A percentile compares a stretch with the other conserved stretches of the same genome.
These are phyloP conservation scores for Stegastes partitus DNA, from an alignment of 2,113 vertebrate species.

Conservation along the genomic window DNA sequence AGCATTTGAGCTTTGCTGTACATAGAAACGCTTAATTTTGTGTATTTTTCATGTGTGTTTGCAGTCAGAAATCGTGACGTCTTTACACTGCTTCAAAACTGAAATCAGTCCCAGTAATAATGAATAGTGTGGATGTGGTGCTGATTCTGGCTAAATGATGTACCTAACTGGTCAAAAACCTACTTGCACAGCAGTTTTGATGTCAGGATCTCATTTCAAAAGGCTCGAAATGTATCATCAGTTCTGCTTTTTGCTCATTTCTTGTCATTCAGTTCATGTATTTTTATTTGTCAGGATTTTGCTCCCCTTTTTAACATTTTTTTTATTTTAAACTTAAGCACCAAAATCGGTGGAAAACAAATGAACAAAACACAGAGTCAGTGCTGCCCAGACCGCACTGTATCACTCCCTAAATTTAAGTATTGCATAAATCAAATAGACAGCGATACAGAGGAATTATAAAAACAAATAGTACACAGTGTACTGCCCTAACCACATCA, in stretches of 20 bases:
- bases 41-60: too few relatives aligned
- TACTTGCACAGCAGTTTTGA: not conserved
- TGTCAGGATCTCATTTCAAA: not conserved
- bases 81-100: not conserved
- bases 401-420: not conserved
- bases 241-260: too few relatives aligned
- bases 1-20: too few relatives aligned
- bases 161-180: not conserved
- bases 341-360: not conserved
- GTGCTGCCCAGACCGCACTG: not conserved
- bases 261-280: not conserved
- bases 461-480: constrained; percentile 11
- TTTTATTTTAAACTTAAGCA: not conserved
- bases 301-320: not conserved
- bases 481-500: constrained; percentile 18
- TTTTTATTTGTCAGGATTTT: not conserved
- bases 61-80: too few relatives aligned
- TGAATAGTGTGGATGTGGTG: not conserved
- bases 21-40: too few relatives aligned
- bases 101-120: not conserved
- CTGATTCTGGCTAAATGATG: not conserved
- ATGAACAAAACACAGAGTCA: not conserved
- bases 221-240: not conserved
- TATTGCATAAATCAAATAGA: not conserved
- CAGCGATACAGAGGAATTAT: not conserved